Percentiles rank a stretch among this genome's conserved stretches.
phyloP scores from a whole-genome alignment of 1,140 invertebrate genomes.

The Drosophila tropicalis region DNA sequence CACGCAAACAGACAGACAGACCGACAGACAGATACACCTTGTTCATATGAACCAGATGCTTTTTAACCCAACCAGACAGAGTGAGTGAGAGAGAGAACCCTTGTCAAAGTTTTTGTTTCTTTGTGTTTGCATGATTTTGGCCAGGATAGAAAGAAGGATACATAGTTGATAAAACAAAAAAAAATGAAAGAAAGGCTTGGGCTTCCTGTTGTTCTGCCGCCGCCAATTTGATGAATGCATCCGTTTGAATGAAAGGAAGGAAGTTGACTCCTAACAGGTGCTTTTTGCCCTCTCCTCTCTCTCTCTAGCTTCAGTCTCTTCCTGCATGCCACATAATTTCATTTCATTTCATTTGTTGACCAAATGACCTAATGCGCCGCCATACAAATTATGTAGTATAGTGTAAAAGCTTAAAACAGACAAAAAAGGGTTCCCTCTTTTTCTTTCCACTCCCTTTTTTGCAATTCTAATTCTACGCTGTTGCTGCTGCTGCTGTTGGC shows the following conservation, averaged over 20 bases:
- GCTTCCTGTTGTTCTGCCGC: slow-evolving; percentile 56
- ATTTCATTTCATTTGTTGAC: slow-evolving; percentile 40
- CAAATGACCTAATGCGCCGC: slow-evolving; percentile 75
- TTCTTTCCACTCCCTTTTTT: slow-evolving; percentile 41
- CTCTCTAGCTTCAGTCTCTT: background rate
- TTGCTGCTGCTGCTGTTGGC: background rate
- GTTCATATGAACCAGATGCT: slow-evolving; percentile 52
- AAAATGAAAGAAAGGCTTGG: slow-evolving; percentile 5
- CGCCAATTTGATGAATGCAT: slow-evolving; percentile 82
- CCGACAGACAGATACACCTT: slow-evolving; percentile 19
- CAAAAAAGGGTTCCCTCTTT: slow-evolving; percentile 34
- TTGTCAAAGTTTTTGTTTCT: slow-evolving; percentile 51
- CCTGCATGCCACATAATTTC: background rate
- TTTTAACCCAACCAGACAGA: background rate
- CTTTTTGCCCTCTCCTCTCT: slow-evolving; percentile 24
- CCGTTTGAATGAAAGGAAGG: slow-evolving; percentile 71
- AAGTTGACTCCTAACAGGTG: slow-evolving; percentile 68
- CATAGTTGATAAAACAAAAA: slow-evolving; percentile 1
- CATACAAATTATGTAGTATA: slow-evolving; percentile 67
- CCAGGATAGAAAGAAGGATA: slow-evolving; percentile 9
- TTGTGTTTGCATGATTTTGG: slow-evolving; percentile 10
- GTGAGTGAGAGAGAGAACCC: slow-evolving; percentile 38
- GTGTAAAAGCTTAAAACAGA: slow-evolving; percentile 60
- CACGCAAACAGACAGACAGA: slow-evolving; percentile 10
- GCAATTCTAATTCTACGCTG: slow-evolving; percentile 73